Percentiles rank a stretch among this genome's conserved stretches.
phyloP scores from a whole-genome alignment of 2,113 vertebrate species.

The Callipepla californica region DNA sequence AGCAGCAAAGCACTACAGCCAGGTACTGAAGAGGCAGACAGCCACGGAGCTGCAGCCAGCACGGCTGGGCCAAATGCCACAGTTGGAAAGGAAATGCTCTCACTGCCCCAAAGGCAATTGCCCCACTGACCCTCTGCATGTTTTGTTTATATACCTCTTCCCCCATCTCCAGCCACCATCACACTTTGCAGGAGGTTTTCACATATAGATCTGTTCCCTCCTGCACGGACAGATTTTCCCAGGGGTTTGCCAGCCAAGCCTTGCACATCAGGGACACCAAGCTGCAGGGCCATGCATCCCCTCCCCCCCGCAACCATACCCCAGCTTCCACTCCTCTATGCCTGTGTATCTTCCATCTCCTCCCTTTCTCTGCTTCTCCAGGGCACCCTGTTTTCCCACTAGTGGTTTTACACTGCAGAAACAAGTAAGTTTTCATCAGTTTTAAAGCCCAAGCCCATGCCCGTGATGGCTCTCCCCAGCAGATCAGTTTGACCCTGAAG shows the following conservation, averaged over 20 bases:
- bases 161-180: fast-evolving
- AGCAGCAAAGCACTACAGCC: not conserved
- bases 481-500: not conserved
- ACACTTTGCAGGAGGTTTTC: not conserved
- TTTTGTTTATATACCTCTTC: not conserved
- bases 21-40: not conserved
- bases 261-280: not conserved
- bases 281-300: not conserved
- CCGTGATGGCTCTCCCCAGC: not conserved
- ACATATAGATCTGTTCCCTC: not conserved
- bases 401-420: not conserved
- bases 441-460: fast-evolving
- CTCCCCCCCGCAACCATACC: not conserved
- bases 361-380: not conserved
- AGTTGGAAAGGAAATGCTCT: not conserved
- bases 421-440: not conserved
- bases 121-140: not conserved
- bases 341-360: fast-evolving
- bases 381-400: not conserved
- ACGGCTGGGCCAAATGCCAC: not conserved
- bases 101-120: not conserved
- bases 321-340: fast-evolving
- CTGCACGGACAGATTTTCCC: not conserved
- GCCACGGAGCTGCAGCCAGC: not conserved
- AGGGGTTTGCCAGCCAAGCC: not conserved